Conservation (phyloP, 2,888 invertebrate genomes). For the Rhodophaea formosa region DNA sequence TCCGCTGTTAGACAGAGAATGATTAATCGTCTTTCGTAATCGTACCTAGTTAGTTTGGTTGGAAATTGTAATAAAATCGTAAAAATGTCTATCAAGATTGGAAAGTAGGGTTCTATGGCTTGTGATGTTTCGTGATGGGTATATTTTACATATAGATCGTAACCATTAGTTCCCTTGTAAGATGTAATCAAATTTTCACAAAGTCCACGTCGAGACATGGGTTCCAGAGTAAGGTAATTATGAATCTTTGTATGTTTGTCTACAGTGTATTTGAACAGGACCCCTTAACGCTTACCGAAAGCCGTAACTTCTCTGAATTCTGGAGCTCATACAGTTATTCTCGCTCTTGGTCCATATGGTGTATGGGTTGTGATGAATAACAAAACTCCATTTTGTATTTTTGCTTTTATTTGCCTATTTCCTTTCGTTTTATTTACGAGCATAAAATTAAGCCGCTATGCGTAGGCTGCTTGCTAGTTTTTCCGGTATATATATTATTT, state of each 20-base stretch:
- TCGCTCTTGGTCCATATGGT: conserved; percentile 1
- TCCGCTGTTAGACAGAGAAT: conserved; percentile 14
- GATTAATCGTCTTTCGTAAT: conserved; percentile 45
- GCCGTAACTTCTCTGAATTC: not conserved
- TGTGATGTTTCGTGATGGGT: conserved; percentile 58
- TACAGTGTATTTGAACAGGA: not conserved
- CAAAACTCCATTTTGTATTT: conserved; percentile 6
- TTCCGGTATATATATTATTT: no score
- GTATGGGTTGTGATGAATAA: not conserved
- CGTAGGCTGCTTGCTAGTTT: not conserved
- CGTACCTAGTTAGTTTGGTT: conserved; percentile 38
- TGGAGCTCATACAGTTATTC: not conserved
- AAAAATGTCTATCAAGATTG: conserved; percentile 44
- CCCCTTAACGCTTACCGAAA: not conserved
- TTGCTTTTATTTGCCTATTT: conserved; percentile 1
- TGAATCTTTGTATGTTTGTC: conserved; percentile 18
- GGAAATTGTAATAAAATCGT: conserved; percentile 39
- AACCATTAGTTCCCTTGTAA: conserved; percentile 42
- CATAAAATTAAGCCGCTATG: not conserved
- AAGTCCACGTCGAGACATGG: conserved; percentile 72
- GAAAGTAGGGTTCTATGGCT: conserved; percentile 60
- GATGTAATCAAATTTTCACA: conserved; percentile 58
- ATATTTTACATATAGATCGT: conserved; percentile 37
- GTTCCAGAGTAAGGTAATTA: conserved; percentile 74
- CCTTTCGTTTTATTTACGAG: not conserved